Evolutionary conservation across 2,888 invertebrate species (phyloP), one percentile per base, ranked within the genome.

Genomic region (Neoaliturus tenellus): DNA sequence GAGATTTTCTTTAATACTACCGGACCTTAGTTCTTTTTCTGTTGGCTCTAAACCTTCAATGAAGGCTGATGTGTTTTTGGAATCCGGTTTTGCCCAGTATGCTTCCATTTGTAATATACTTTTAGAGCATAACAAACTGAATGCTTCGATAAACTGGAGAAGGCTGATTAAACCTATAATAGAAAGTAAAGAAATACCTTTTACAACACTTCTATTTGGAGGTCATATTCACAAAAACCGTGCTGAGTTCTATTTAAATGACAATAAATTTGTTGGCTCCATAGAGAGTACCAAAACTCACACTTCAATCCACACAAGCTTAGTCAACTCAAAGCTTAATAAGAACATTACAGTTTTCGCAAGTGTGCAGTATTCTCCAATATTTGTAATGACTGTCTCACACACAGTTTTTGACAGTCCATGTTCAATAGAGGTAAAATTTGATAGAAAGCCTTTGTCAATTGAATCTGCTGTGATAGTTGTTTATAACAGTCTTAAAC

Each of bases 161-260:
- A 51, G 33, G 51, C 2, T 14, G 17, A 10, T 25, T 25, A 51
- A 31, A 31, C 44, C 51, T 10, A 6, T 31, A 14, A 51, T 12
- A 23, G 3, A 48, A 5, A n/a, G 14, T 23, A n/a, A 78, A 14
- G 44, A 78, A 28, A 6, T 14, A 5, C 44, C 48, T 51, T 78
- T 51, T 78, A 17, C 51, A n/a, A n/a, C 48, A 8, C 14, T 78
- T 4, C 6, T 31, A 48, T 78, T 78, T 51, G 78, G 78, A 12
- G 78, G 78, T 25, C 8, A 44, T 4, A 31, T 78, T 4, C 23
- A 51, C 17, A 31, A 28, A 12, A 78, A 33, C 31, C 12, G 25
- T 28, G 78, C 51, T 10, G 78, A 78, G 20, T 31, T 78, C 33
- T 78, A 51, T 51, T 51, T 78, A 5, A 78, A 78, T 78, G 33